These are phyloP conservation scores for Tetraneura akinire DNA, from an alignment of 1,140 invertebrate genomes.

Conservation along the genomic window DNA sequence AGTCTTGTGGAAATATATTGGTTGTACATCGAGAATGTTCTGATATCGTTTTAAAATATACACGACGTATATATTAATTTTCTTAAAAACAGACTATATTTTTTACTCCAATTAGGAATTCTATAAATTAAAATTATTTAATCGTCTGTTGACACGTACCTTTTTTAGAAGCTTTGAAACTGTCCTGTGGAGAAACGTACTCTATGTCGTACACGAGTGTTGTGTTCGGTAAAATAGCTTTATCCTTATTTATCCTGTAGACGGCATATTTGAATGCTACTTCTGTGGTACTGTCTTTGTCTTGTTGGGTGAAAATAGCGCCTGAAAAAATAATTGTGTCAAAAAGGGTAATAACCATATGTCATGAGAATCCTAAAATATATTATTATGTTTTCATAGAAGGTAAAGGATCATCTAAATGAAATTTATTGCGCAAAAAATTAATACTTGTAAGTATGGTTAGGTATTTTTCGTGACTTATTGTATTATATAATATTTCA, in stretches of 20 bases:
- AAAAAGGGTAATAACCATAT: neutral
- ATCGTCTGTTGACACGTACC: too few species aligned
- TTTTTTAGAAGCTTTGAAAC: conserved; percentile 88
- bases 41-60: too few species aligned
- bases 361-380: neutral
- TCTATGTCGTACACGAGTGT: conserved; percentile 88
- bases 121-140: neutral
- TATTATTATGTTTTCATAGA: neutral
- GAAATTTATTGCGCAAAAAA: neutral
- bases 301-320: conserved; percentile 88
- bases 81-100: too few species aligned
- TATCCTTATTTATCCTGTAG: conserved; percentile 87
- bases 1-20: too few species aligned
- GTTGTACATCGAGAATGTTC: too few species aligned
- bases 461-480: neutral
- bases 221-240: conserved; percentile 77
- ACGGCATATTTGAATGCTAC: conserved; percentile 91
- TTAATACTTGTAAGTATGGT: neutral
- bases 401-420: neutral
- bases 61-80: too few species aligned
- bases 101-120: too few species aligned
- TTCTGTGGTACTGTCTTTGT: conserved; percentile 80
- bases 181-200: conserved; percentile 83
- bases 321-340: conserved; percentile 65
- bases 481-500: neutral